A percentile compares a stretch with the other conserved stretches of the same genome.
phyloP scores from a whole-genome alignment of 2,888 invertebrate genomes.

The Sturmia bella region DNA sequence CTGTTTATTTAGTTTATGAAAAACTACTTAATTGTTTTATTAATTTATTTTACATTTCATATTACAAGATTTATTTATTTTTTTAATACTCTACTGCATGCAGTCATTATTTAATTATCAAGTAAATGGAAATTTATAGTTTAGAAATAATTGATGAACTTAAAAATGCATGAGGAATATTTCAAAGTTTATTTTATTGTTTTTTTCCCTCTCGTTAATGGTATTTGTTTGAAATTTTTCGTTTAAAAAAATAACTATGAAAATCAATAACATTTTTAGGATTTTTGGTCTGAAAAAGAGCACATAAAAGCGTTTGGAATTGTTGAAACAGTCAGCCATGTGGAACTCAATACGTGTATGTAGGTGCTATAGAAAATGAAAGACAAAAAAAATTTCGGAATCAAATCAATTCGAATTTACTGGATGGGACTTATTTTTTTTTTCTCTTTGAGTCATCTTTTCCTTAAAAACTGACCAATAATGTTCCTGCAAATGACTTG shows the following conservation, averaged over 20 bases:
- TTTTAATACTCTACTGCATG: not conserved
- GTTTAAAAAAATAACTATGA: not conserved
- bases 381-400: too few relatives aligned
- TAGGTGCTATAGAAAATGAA: too few relatives aligned
- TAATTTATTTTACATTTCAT: conserved; percentile 25
- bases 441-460: too few relatives aligned
- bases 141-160: not conserved
- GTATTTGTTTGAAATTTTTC: not conserved
- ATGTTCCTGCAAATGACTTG: too few relatives aligned
- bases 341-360: too few relatives aligned
- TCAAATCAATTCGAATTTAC: too few relatives aligned
- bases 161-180: not conserved
- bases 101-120: conserved; percentile 28
- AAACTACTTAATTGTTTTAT: conserved; percentile 53
- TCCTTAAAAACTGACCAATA: too few relatives aligned
- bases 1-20: conserved; percentile 30
- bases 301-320: too few relatives aligned
- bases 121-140: conserved; percentile 17
- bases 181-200: not conserved
- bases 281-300: not conserved
- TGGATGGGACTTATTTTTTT: too few relatives aligned
- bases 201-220: not conserved
- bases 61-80: not conserved
- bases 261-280: not conserved
- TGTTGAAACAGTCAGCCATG: too few relatives aligned